These are phyloP conservation scores for Monodelphis domestica DNA, from an alignment of 2,797 vertebrate species.

Conservation along the genomic window DNA sequence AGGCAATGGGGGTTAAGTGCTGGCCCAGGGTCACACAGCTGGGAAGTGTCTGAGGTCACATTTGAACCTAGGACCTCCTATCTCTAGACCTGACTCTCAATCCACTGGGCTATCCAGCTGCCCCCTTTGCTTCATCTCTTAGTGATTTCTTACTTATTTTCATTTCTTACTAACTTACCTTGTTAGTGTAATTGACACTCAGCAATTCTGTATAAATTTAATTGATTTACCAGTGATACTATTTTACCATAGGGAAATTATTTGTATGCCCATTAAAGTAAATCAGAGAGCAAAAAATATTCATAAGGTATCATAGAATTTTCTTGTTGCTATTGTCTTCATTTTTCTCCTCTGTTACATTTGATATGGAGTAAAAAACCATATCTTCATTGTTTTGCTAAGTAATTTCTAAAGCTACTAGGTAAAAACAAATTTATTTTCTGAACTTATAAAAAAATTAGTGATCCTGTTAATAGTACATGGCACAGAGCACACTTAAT, in stretches of 20 bases:
- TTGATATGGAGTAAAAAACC: conserved; percentile 18
- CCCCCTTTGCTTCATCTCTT: not conserved
- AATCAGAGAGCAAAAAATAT: conserved; percentile 42
- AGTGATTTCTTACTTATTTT: too few relatives aligned
- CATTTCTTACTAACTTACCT: too few relatives aligned
- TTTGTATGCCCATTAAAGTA: conserved; percentile 31
- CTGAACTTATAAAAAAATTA: not conserved
- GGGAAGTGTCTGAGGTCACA: too few relatives aligned
- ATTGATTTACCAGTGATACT: conserved; percentile 12
- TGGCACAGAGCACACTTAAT: not conserved
- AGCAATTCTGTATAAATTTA: conserved; percentile 27
- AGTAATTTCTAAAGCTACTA: conserved; percentile 1
- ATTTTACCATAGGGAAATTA: conserved; percentile 20
- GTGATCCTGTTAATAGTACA: not conserved
- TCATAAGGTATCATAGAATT: not conserved
- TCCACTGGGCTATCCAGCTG: too few relatives aligned
- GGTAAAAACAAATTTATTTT: conserved; percentile 11
- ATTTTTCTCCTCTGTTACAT: conserved; percentile 40
- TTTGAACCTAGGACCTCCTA: too few relatives aligned
- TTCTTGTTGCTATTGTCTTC: conserved; percentile 30
- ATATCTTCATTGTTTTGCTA: conserved; percentile 29
- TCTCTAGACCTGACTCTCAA: too few relatives aligned
- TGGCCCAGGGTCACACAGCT: too few relatives aligned
- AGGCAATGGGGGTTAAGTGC: too few relatives aligned
- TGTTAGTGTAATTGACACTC: not conserved